Evolutionary conservation across 92 coral and sea anemone species (phyloP), one percentile per base, ranked within the genome.

Genomic region (Phymanthus crucifer): DNA sequence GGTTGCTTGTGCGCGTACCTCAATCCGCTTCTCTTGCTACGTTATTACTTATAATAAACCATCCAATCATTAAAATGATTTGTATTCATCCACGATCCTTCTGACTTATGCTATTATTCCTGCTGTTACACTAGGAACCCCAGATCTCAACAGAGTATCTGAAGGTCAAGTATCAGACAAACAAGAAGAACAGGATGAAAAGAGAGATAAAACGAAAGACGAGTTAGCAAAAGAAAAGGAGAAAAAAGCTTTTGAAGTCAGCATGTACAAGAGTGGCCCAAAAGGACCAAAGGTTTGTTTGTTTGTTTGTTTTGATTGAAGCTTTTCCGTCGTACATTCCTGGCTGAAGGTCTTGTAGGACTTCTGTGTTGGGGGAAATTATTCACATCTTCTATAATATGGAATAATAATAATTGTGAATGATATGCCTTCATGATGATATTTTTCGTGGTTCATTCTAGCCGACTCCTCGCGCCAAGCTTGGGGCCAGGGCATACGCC

Each of bases 401-500:
- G 13, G 9, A n/a, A n/a, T n/a, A n/a, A n/a, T n/a, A n/a, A 43
- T 8, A 43, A 43, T 9, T 43, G 48, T 43, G 48, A 38, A n/a
- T 40, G 75, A 32, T 3, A 8, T 9, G 19, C 6, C 40, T 35
- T 10, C 27, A 17, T 72, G n/a, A 47, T n/a, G n/a, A n/a, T 33
- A 3, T 29, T 38, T 7, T 74, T 34, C 35, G 36, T 26, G 14
- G 13, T 76, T 21, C 13, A 57, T 76, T 19, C 8, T 36, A 93
- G 99, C 87, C 87, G 18, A 95, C 96, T 6, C 36, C 73, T 32
- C 99, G 99, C 45, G 92, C 99, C 2, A 88, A 89, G 75, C 87
- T 95, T 57, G 99, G 99, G 33, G 65, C 91, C 54, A 93, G 94
- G 80, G 97, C 99, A 46, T 93, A 88, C 48, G 94, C 87, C 3